Base-by-base conservation (phyloP, 2,797 vertebrate genomes). In the Melanogrammus aeglefinus region DNA sequence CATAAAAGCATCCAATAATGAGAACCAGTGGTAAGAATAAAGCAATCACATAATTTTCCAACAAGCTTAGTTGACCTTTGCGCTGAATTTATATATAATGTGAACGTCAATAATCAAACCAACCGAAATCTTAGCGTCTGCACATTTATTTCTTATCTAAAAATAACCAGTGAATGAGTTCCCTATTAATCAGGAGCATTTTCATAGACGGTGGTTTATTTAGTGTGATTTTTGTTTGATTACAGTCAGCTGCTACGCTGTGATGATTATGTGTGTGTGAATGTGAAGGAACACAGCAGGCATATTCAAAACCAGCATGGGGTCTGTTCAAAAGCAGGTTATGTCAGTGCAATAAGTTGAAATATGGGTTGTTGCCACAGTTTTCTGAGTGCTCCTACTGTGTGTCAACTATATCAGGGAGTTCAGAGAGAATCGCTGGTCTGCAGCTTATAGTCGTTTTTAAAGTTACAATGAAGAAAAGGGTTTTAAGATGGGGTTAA, bases 251-350 rank as follows among this genome's bases (percentile, higher is more conserved):
- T 76, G 76, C 76, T 77, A 76, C 8, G 16, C 38, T 16, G 3
- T 71, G 36, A 77, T 77, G 66, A 77, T 77, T 24, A 74, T 29
- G 12, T 31, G 69, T 71, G 69, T 71, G 69, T 13, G 27, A 29
- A 71, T 71, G 27, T 39, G 72, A 21, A 73, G 72, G 33, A 39
- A 21, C 21, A 27, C 31, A 73, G 36, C 16, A 39, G 72, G 69
- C 27, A 14, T 31, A 33, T 13, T 33, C 29, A 16, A 14, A 13
- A 71, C 9, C 69, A 16, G 27, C 69, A 71, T 31, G 69, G 69
- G 69, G 69, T 33, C 69, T 21, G 31, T 2, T 31, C 10, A 71
- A 29, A 29, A 14, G 69, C 12, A 71, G 31, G 69, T 33, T 33
- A 71, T 71, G 31, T 14, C 27, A 16, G 69, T 31, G 27, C 57